Evolutionary conservation across 2,113 vertebrate species (phyloP), one percentile per base, ranked within the genome.

Genomic region (Tragelaphus strepsiceros): DNA sequence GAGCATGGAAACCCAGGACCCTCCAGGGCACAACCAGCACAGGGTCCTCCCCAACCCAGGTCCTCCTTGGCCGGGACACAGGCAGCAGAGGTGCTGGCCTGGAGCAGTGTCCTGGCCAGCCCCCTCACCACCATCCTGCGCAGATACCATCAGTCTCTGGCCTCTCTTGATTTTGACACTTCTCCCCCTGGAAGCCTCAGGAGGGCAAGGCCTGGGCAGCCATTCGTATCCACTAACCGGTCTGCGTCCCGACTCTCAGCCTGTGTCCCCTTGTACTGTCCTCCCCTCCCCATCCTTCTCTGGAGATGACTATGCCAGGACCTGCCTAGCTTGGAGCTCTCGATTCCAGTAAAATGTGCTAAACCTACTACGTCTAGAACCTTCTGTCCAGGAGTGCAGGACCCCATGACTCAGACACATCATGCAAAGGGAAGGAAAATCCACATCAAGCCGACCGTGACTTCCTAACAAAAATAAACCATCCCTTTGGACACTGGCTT

Each of bases 401-500:
- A 83, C 1, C 56, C 71, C 61, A 30, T 21, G 0, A 12, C 7
- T 35, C 56, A 39, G 89, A 78, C 9, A 39, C 0, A 0, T 30
- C 86, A 22, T 6, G 0, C 10, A 10, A 71, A 2, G 17, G 22
- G 6, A 28, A 43, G 30, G 82, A 59, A 53, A 30, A 6, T 4
- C 3, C 28, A 49, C 67, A 21, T 49, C n/a, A 12, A 26, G n/a
- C n/a, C 1, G 1, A 54, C 7, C 13, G 1, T 2, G 51, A 17
- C 26, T 15, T 46, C 58, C 58, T 28, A 4, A 7, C 24, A 80
- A 28, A 88, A 88, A 53, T 0, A 7, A 9, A 4, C 56, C 43
- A 7, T 24, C 14, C 7, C 16, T 7, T 14, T 2, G 26, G 32
- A 8, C 0, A 6, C 3, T 8, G 6, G 17, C n/a, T 11, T 6